phyloP scores from a whole-genome alignment of 2,113 vertebrate genomes.

The Falco punctatus region DNA sequence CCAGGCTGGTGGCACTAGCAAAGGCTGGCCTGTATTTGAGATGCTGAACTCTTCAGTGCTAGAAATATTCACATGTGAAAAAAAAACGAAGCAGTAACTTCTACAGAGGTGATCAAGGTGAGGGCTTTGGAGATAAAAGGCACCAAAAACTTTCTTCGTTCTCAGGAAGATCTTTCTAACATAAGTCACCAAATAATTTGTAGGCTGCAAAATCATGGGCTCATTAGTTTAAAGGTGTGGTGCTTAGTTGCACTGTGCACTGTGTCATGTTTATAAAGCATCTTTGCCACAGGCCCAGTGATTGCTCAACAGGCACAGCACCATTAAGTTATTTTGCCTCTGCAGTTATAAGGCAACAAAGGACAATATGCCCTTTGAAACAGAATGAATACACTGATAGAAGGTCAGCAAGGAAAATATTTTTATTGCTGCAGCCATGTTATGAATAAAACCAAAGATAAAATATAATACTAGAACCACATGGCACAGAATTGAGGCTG shows the following conservation, averaged over 20 bases:
- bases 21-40: background rate
- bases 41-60: background rate
- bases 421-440: background rate
- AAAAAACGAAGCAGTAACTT: background rate
- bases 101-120: background rate
- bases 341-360: background rate
- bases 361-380: constrained; percentile 11
- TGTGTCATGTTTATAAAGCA: background rate
- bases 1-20: background rate
- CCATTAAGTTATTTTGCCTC: background rate
- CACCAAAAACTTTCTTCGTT: background rate
- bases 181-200: background rate
- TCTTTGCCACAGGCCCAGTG: background rate
- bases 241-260: background rate
- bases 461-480: background rate
- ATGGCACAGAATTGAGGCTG: background rate
- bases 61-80: background rate
- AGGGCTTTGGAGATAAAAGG: background rate
- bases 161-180: background rate
- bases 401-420: background rate
- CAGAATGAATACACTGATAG: background rate
- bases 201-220: background rate
- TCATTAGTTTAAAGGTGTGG: background rate
- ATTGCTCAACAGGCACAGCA: background rate
- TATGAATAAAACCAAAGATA: background rate